Evolutionary conservation across 2,797 vertebrate species (phyloP), one percentile per base, ranked within the genome.

Genomic region (Ctenosaura bakeri): DNA sequence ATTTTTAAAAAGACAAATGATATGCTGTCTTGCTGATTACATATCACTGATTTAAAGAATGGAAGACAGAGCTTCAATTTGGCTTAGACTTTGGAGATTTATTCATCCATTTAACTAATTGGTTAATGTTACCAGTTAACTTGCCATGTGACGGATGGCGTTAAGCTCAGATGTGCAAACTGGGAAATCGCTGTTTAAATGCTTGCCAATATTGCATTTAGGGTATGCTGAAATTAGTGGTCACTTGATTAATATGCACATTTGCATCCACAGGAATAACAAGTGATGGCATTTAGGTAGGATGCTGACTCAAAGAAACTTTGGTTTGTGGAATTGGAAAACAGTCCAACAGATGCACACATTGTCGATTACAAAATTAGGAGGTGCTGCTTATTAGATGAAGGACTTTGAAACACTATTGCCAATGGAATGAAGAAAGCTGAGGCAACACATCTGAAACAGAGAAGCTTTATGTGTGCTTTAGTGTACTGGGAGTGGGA

Each of bases 61-160:
- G 76, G 76, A 54, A 0, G 6, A 8, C 77, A 93, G 46, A 80
- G 84, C 42, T 91, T 92, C 87, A 69, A 1, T 66, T 90, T 83
- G 59, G 74, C 64, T 79, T 32, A 54, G 71, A 71, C 7, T 62
- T 66, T 73, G 22, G 87, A 91, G 90, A 95, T 94, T 95, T 93
- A 93, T 95, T 93, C 91, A 85, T 89, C 81, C 83, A 50, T 92
- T 95, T 94, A 92, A 93, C 20, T 95, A 94, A 96, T 96, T 94
- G 90, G 92, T 93, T 93, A 77, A 77, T 94, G 94, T 95, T 90
- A 91, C 87, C 90, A 95, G 93, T 90, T 93, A 95, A 93, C 90
- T 78, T 74, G 81, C 94, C 89, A 66, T 2, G 88, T 95, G 94
- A 95, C 0, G 0, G 89, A 93, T 94, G 77, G 90, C 91, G 89